Base-by-base conservation (phyloP, 1,140 invertebrate species). In the Lysiphlebus fabarum region DNA sequence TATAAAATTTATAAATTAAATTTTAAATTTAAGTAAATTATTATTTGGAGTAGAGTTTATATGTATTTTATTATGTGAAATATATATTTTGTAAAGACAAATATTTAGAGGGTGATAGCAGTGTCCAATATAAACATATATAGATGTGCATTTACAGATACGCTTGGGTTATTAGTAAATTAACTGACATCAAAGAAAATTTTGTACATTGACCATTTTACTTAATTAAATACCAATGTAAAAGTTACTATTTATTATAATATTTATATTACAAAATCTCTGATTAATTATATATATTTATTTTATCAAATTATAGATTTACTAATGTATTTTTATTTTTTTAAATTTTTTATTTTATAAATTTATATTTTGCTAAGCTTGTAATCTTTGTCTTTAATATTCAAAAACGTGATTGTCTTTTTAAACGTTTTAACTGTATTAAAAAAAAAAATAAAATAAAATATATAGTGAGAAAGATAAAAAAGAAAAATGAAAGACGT, bases 371-470 rank as follows among this genome's bases (percentile, higher is more conserved):
- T 68, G 72, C 73, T 80, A 80, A 80, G 77, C 78, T 71, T 69
- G 76, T 80, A 80, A 80, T 80, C 77, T 76, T n/a, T 71, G 65
- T 68, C 75, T 74, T 80, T 80, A 80, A 79, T 80, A 80, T 80
- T 80, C 78, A 79, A 80, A 80, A 80, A 80, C 78, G 78, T 80
- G 78, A 80, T 80, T 75, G 76, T 68, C 75, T 67, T 79, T 72
- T 75, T 70, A 78, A 79, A 72, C 65, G 64, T 58, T 63, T 62
- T 58, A 38, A 10, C 36, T n/a, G n/a, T n/a, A n/a, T n/a, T n/a
- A n/a, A n/a, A n/a, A n/a, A n/a, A n/a, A n/a, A n/a, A n/a, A n/a
- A n/a, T n/a, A n/a, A n/a, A n/a, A n/a, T n/a, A n/a, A n/a, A n/a
- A n/a, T n/a, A n/a, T n/a, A n/a, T n/a, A n/a, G n/a, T n/a, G n/a